A percentile compares a stretch with the other conserved stretches of the same genome.
These are phyloP conservation scores for Sarcophaga caerulescens DNA, from an alignment of 2,888 invertebrate genomes.

Conservation along the genomic window DNA sequence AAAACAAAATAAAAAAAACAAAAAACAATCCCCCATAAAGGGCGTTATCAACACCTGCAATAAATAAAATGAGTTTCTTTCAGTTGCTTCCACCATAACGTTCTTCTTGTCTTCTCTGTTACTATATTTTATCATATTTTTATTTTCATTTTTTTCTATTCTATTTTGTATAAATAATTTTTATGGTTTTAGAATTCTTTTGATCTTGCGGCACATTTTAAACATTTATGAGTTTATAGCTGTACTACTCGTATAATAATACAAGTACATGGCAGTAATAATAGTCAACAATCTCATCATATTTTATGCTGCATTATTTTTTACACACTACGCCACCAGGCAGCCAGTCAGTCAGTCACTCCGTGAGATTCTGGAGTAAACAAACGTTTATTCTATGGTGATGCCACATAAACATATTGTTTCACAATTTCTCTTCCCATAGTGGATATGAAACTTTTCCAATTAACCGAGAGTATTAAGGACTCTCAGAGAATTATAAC, in stretches of 20 bases:
- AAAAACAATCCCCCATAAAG: conserved; percentile 32
- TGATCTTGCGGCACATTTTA: conserved; percentile 66
- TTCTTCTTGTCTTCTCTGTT: no score
- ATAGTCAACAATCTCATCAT: conserved; percentile 52
- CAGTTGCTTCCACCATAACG: no score
- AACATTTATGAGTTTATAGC: conserved; percentile 66
- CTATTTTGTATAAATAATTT: conserved; percentile 41
- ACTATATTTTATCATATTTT: no score
- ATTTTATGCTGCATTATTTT: conserved; percentile 46
- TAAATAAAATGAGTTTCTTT: conserved; percentile 48
- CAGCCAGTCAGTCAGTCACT: neutral
- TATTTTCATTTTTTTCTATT: no score
- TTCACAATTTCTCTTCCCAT: neutral
- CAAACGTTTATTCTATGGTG: neutral
- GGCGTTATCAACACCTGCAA: conserved; percentile 66
- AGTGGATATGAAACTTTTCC: no score
- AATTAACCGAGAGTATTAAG: no score
- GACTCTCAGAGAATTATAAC: no score
- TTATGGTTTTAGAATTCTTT: conserved; percentile 60
- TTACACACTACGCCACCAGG: neutral
- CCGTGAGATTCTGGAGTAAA: neutral
- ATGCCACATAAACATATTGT: neutral
- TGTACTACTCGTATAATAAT: neutral
- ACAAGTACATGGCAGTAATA: conserved; percentile 45
- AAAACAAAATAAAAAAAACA: no score